Percentiles rank a stretch among this genome's conserved stretches.
Evolutionary conservation across 1,140 invertebrate genomes (phyloP).

Genomic region (Drosophila simulans): DNA sequence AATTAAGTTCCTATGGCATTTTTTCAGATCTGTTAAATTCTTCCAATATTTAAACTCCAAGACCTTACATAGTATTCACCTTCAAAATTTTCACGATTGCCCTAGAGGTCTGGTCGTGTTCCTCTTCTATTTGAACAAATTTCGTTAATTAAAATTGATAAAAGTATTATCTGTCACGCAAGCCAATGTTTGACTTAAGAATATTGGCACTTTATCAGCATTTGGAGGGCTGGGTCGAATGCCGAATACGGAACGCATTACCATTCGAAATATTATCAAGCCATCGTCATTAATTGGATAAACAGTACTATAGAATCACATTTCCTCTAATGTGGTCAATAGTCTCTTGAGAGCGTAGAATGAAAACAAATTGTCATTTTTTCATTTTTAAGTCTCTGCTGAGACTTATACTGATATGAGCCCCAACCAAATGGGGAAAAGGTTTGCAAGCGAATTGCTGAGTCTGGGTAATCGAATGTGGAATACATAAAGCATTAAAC

Average conservation of each 20-base stretch:
- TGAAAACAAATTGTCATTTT: constrained; percentile 37
- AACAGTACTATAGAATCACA: constrained; percentile 5
- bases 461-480: constrained; percentile 46
- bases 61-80: background rate
- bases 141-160: constrained; percentile 65
- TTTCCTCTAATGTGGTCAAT: constrained; percentile 28
- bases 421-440: constrained; percentile 4
- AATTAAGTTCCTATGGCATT: constrained; percentile 1
- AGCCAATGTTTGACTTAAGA: constrained; percentile 32
- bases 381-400: too few relatives aligned
- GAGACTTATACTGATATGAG: constrained; percentile 21
- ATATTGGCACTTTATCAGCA: constrained; percentile 51
- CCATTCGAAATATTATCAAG: constrained; percentile 16
- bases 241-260: constrained; percentile 15
- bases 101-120: too few relatives aligned
- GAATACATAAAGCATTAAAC: constrained; percentile 34
- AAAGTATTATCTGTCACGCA: constrained; percentile 69
- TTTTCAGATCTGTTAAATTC: too few relatives aligned
- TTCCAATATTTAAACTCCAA: background rate
- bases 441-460: background rate
- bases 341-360: constrained; percentile 6
- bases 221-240: constrained; percentile 9
- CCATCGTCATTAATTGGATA: constrained; percentile 18
- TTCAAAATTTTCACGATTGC: constrained; percentile 1
- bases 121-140: constrained; percentile 36